Base-by-base conservation (phyloP, 2,113 vertebrate genomes). In the Lamprotornis superbus region DNA sequence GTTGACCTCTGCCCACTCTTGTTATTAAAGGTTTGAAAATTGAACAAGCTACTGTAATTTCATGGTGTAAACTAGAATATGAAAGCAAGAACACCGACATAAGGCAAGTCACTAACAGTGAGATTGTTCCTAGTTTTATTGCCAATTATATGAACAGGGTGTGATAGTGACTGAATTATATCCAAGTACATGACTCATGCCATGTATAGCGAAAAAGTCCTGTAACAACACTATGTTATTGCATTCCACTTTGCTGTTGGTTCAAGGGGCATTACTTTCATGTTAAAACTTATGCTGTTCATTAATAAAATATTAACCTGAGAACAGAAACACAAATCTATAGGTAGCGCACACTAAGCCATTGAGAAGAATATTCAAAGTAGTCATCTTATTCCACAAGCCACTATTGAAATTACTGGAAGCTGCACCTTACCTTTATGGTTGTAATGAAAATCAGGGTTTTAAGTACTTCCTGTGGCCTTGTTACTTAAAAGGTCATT, bases 231-330 rank as follows among this genome's bases (percentile, higher is more conserved):
- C 14, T 19, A 15, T 10, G 15, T 60, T 78, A 50, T 46, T 76
- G 15, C 74, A 89, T 85, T 94, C 39, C 28, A 49, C 30, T 92
- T 64, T 77, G 35, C 42, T 75, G 6, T 9, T 89, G 19, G 68
- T 93, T 89, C 87, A 93, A 92, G 83, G 89, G 55, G 12, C 89
- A 78, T 59, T 86, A 44, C 22, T 67, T 90, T 55, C 11, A 40
- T 56, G 47, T 50, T 78, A 81, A 78, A 15, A 18, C 3, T 25
- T 83, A 73, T 2, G 10, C 12, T 35, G 10, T 39, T 74, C 83
- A 39, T 83, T 88, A 69, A 81, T 70, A 63, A 90, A 96, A 86
- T 27, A 78, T 91, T 92, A 95, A 95, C 68, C 27, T 60, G 27
- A 67, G 47, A 63, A 77, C 21, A 77, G 55, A 75, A 93, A 37